These are phyloP conservation scores for Pampusana beccarii DNA, from an alignment of 2,113 vertebrate genomes.

Conservation along the genomic window DNA sequence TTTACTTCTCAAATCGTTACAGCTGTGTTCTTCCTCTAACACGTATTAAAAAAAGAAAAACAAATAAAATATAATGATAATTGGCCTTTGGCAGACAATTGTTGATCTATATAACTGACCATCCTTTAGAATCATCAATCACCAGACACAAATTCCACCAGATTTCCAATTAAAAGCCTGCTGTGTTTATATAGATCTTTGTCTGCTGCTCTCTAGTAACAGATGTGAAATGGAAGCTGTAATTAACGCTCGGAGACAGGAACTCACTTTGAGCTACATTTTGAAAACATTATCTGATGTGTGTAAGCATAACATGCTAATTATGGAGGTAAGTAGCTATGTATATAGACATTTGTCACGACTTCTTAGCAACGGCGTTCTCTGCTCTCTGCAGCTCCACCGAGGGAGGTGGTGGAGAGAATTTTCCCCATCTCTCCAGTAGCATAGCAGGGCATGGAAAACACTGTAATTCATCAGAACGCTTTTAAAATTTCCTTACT, in stretches of 20 bases:
- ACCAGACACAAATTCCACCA: conserved; percentile 35
- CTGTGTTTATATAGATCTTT: conserved; percentile 58
- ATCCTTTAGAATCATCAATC: not conserved
- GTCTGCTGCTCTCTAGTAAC: conserved; percentile 53
- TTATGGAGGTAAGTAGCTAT: conserved; percentile 3
- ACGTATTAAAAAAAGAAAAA: not conserved
- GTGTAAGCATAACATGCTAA: conserved; percentile 14
- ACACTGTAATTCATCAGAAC: not conserved
- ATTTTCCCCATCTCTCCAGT: not conserved
- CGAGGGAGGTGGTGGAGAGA: not conserved
- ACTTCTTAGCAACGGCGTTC: not conserved
- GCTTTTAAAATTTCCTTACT: not conserved
- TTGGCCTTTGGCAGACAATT: not conserved
- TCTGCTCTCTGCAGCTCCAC: not conserved
- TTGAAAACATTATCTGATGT: conserved; percentile 48
- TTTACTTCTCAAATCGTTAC: not conserved
- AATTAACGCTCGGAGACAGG: conserved; percentile 60
- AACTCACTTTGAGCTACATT: conserved; percentile 33
- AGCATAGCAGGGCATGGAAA: not conserved
- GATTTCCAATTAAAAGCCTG: conserved; percentile 52
- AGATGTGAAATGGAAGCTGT: conserved; percentile 54
- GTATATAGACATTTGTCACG: not conserved
- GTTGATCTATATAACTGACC: conserved; percentile 17
- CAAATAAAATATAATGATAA: not conserved
- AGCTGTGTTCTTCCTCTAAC: not conserved